Evolutionary conservation across 92 coral and sea anemone species (phyloP).

Genomic region (Zoanthus solanderi): DNA sequence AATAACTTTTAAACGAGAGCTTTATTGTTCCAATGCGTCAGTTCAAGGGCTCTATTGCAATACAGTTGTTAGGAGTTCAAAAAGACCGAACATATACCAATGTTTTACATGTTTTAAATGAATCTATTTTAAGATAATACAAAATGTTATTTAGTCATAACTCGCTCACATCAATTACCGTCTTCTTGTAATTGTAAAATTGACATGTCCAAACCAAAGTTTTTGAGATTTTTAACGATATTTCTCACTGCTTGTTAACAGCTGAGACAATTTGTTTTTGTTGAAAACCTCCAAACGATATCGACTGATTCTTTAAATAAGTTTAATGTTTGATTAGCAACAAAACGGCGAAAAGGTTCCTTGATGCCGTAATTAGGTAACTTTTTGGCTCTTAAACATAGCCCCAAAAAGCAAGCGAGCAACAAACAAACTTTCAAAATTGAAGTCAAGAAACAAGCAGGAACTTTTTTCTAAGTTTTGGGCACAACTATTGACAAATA

Average conservation of each 20-base stretch:
- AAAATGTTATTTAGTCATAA: not conserved
- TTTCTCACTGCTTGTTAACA: constrained; percentile 14
- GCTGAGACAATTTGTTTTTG: not conserved
- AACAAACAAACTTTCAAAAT: not conserved
- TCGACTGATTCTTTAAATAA: not conserved
- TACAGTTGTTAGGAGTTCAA: constrained; percentile 8
- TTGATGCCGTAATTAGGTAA: not conserved
- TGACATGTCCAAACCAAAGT: not conserved
- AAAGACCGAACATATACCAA: constrained; percentile 16
- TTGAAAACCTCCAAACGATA: not conserved
- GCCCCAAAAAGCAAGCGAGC: not conserved
- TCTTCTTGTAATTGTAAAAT: not conserved
- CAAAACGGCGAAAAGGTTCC: constrained; percentile 1
- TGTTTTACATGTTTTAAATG: constrained; percentile 7
- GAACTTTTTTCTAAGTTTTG: not conserved
- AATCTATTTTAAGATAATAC: not conserved
- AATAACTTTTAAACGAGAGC: constrained; percentile 51
- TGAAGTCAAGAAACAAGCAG: not conserved
- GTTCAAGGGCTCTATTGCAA: constrained; percentile 1
- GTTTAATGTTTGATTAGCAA: not conserved
- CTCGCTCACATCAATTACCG: not conserved
- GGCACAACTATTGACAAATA: not conserved
- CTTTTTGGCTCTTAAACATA: not conserved
- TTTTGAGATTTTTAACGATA: constrained; percentile 16
- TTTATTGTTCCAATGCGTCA: constrained; percentile 38